Evolutionary conservation across 1,140 invertebrate genomes (phyloP).

Genomic region (Frieseomelitta varia): DNA sequence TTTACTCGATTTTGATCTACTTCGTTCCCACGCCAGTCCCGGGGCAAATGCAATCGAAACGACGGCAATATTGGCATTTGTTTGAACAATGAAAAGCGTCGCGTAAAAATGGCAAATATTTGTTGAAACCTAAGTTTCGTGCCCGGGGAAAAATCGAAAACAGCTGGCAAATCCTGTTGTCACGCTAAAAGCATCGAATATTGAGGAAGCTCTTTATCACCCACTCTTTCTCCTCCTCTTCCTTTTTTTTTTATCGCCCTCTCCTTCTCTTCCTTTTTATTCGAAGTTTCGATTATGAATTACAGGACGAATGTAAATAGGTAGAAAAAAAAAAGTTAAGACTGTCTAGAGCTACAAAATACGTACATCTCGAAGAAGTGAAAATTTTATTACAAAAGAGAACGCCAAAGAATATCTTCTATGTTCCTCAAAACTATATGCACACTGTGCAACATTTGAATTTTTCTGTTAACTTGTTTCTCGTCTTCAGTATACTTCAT

Average conservation of each 20-base stretch:
- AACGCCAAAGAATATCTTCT: not conserved
- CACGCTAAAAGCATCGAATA: not conserved
- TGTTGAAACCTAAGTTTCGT: not conserved
- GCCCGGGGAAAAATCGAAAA: not conserved
- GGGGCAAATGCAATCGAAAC: conserved; percentile 24
- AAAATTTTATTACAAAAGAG: not conserved
- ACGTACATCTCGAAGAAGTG: not conserved
- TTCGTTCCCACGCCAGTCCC: not conserved
- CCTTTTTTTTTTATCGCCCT: no score
- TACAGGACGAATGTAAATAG: no score
- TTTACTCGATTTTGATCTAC: conserved; percentile 44
- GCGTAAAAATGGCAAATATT: conserved; percentile 26
- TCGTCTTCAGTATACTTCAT: no score
- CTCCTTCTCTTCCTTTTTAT: no score
- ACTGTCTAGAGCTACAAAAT: not conserved
- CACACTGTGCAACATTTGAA: no score
- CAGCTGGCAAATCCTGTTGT: not conserved
- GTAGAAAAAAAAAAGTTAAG: not conserved
- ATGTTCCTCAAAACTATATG: not conserved
- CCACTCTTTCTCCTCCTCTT: no score
- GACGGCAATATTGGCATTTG: conserved; percentile 21
- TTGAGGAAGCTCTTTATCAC: not conserved
- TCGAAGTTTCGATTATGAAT: no score
- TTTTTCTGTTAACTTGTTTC: no score
- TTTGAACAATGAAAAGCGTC: conserved; percentile 20